phyloP scores from a whole-genome alignment of 2,797 vertebrate species.

The Numenius phaeopus region DNA sequence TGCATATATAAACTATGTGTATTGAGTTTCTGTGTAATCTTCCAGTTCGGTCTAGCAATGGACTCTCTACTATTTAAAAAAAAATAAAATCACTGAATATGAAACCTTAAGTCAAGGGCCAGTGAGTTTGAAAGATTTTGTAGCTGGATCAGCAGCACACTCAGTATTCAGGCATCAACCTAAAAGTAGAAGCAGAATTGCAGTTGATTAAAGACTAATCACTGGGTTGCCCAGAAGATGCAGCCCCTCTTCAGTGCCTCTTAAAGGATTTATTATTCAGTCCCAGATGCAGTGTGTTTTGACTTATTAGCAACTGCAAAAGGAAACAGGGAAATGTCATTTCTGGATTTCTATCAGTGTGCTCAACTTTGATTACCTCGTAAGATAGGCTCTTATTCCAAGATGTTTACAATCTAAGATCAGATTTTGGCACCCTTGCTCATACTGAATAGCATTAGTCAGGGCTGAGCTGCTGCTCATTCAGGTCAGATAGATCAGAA shows the following conservation, averaged over 20 bases:
- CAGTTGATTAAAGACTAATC: neutral
- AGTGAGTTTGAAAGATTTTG: neutral
- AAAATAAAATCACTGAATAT: neutral
- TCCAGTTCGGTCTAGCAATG: neutral
- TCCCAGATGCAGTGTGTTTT: neutral
- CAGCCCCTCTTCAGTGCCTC: neutral
- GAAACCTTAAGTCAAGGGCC: neutral
- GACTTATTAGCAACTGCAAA: neutral
- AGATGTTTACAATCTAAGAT: neutral
- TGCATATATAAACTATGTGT: neutral
- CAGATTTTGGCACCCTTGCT: conserved; percentile 45
- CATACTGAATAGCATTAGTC: conserved; percentile 41
- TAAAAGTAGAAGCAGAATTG: neutral
- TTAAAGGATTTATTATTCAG: neutral
- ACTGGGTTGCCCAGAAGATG: neutral
- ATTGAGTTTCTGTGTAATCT: neutral
- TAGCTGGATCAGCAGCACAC: neutral
- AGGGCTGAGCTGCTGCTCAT: conserved; percentile 44
- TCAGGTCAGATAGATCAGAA: conserved; percentile 50
- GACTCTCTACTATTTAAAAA: neutral
- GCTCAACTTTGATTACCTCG: conserved; percentile 30
- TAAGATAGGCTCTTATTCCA: conserved; percentile 8
- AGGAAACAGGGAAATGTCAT: neutral
- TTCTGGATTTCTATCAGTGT: neutral
- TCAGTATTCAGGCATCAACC: neutral